A percentile compares a stretch with the other conserved stretches of the same genome.
phyloP scores from a whole-genome alignment of 2,113 vertebrate genomes.

The Gnathonemus echidnorhynchus region DNA sequence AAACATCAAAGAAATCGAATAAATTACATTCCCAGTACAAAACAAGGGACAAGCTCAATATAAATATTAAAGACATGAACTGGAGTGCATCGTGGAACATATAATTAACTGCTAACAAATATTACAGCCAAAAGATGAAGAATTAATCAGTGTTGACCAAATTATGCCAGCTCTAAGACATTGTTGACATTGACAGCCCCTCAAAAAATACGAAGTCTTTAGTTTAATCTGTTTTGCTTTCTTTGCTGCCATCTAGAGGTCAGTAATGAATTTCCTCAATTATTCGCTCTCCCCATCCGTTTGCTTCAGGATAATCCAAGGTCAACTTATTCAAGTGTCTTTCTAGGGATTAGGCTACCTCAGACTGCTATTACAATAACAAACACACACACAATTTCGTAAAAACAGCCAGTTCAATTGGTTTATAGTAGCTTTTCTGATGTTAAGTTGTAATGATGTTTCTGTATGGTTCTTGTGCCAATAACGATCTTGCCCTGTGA shows the following conservation, averaged over 20 bases:
- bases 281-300: not conserved
- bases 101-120: not conserved
- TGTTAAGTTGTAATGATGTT: not conserved
- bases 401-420: not conserved
- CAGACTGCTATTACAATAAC: not conserved
- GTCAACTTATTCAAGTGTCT: not conserved
- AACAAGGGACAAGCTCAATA: not conserved
- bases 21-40: not conserved
- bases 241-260: slow-evolving; percentile 5
- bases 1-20: not conserved
- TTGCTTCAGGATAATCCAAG: not conserved
- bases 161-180: not conserved
- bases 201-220: not conserved
- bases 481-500: not conserved
- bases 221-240: not conserved
- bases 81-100: not conserved
- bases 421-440: not conserved
- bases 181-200: not conserved
- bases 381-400: not conserved
- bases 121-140: not conserved
- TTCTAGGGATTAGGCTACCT: not conserved
- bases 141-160: not conserved
- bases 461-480: not conserved
- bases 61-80: not conserved
- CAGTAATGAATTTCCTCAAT: not conserved